Conservation (phyloP, 2,797 vertebrate genomes). For the Salmo trutta region DNA sequence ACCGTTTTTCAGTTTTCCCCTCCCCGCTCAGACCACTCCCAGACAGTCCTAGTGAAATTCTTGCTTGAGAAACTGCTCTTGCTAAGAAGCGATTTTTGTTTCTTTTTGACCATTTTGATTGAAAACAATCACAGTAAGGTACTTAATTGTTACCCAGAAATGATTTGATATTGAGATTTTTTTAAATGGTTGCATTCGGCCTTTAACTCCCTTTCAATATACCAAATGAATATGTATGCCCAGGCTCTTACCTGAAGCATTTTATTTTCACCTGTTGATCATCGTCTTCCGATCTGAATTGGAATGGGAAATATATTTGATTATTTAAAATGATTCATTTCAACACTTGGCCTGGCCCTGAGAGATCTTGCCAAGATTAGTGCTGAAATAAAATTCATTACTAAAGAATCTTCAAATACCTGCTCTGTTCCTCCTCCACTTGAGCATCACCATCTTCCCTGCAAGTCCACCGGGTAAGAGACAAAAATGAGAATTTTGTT, state of each 20-base stretch:
- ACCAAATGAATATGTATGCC: background rate
- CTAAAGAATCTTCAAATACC: constrained; percentile 30
- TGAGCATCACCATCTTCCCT: constrained; percentile 50
- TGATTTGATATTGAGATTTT: too few species aligned
- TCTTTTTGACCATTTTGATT: too few species aligned
- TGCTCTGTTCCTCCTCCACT: constrained; percentile 62
- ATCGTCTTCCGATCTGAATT: constrained; percentile 63
- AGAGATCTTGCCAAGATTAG: background rate
- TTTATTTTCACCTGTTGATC: constrained; percentile 71
- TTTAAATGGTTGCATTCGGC: too few species aligned
- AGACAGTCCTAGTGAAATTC: too few species aligned
- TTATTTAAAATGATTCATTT: background rate
- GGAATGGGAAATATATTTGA: background rate
- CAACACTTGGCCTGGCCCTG: background rate
- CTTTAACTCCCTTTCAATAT: background rate
- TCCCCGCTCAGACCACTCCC: too few species aligned
- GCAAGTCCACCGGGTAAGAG: background rate
- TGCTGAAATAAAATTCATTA: background rate
- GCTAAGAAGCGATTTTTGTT: too few species aligned
- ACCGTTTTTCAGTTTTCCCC: too few species aligned
- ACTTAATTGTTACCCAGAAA: too few species aligned
- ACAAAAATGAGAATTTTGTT: background rate
- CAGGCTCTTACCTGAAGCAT: constrained; percentile 65
- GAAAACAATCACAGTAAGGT: too few species aligned
- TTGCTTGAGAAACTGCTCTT: too few species aligned